Conservation (phyloP, 2,113 vertebrate species). For the Alligator sinensis region DNA sequence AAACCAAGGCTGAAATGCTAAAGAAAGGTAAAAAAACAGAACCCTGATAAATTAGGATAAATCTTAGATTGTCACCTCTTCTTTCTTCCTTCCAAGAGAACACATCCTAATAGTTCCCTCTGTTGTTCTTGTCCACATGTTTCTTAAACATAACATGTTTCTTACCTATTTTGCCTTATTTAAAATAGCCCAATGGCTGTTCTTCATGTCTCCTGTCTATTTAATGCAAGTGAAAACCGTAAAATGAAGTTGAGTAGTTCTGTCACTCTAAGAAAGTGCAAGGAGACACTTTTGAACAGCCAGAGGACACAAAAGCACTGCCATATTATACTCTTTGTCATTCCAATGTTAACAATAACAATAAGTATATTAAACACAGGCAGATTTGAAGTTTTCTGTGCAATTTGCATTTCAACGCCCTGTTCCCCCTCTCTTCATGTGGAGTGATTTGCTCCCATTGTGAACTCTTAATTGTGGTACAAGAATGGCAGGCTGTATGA, state of each 20-base stretch:
- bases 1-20: neutral
- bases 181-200: conserved; percentile 62
- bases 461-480: conserved; percentile 63
- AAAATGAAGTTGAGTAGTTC: conserved; percentile 78
- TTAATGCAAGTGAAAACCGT: conserved; percentile 72
- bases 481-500: conserved; percentile 45
- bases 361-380: conserved; percentile 77
- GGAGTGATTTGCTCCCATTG: conserved; percentile 41
- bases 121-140: neutral
- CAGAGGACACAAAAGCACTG: conserved; percentile 75
- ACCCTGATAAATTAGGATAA: neutral
- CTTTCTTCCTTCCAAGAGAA: neutral
- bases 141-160: neutral
- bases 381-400: conserved; percentile 57
- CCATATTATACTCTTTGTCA: conserved; percentile 74
- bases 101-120: neutral
- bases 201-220: conserved; percentile 74
- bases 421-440: conserved; percentile 49
- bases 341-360: conserved; percentile 77
- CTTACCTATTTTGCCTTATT: conserved; percentile 58
- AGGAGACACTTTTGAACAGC: conserved; percentile 72
- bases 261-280: conserved; percentile 78
- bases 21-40: neutral
- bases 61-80: neutral
- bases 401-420: conserved; percentile 73